phyloP scores from a whole-genome alignment of 2,797 vertebrate species.

The Hydrophis major region DNA sequence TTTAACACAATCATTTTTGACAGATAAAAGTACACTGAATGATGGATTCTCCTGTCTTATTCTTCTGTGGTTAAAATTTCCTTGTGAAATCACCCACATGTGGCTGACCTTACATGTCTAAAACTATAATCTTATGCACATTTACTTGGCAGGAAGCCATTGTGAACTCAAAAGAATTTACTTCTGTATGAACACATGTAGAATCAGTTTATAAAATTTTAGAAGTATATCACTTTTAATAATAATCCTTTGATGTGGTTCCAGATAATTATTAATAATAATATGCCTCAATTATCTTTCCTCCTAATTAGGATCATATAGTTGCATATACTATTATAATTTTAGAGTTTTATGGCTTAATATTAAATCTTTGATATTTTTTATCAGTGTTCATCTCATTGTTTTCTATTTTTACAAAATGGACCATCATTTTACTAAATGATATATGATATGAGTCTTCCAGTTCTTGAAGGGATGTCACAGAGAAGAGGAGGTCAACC shows the following conservation, averaged over 20 bases:
- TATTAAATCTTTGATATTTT: not conserved
- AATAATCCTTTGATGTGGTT: not conserved
- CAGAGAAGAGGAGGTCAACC: not conserved
- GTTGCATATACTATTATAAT: not conserved
- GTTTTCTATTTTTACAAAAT: not conserved
- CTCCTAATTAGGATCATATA: not conserved
- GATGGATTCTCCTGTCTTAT: not conserved
- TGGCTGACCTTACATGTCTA: not conserved
- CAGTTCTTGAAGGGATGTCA: not conserved
- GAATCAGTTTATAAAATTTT: not conserved
- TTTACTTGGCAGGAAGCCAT: not conserved
- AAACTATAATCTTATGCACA: not conserved
- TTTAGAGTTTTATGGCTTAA: not conserved
- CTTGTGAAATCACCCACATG: not conserved
- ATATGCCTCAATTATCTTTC: not conserved
- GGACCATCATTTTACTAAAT: not conserved
- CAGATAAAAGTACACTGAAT: not conserved
- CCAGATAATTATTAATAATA: not conserved
- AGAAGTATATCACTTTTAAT: not conserved
- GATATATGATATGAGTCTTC: not conserved
- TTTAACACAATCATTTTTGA: not conserved
- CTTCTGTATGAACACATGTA: not conserved
- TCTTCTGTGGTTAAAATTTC: not conserved
- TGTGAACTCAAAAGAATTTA: not conserved
- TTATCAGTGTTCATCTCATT: not conserved